Evolutionary conservation across 2,113 vertebrate genomes (phyloP), one percentile per base, ranked within the genome.

Genomic region (Naja naja): DNA sequence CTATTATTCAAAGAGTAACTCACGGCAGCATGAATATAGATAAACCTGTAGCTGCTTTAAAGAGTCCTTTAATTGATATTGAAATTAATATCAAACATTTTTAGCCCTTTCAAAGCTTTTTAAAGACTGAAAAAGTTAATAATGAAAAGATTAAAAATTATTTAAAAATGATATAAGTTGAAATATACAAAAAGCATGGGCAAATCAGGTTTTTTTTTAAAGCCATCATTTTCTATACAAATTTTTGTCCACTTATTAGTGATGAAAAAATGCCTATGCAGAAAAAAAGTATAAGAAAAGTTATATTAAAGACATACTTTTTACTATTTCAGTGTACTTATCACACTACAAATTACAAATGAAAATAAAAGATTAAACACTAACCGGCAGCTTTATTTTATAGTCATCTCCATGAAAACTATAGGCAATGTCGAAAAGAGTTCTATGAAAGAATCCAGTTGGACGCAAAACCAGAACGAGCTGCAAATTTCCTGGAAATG

Each of bases 351-450:
- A 45, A 93, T 49, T 49, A 12, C 30, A 0, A 93, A 49, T 22
- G 86, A 9, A 88, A 94, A n/a, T 25, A 85, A 92, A 94, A 34
- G 10, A 52, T 89, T 3, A 39, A 53, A 69, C 92, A 98, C 99
- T 95, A 96, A 99, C 99, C 97, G 99, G 99, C 94, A 99, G 99
- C 97, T 99, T 99, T 98, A 99, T 99, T 98, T 99, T 99, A 98
- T 99, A 98, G 94, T 99, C 99, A 99, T 99, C 99, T 97, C 98
- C 98, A 97, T 98, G 98, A 96, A 99, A 98, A 95, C 97, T 99
- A 97, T 99, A 99, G 85, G 98, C 97, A 95, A 99, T 97, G 96
- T 99, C 99, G 0, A 98, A 99, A 92, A 99, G 97, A 0, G 98
- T 96, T 53, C 98, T 97, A 96, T 99, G 99, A 92, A 99, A 97